phyloP scores from a whole-genome alignment of 2,888 invertebrate genomes.

The Thereva unica region DNA sequence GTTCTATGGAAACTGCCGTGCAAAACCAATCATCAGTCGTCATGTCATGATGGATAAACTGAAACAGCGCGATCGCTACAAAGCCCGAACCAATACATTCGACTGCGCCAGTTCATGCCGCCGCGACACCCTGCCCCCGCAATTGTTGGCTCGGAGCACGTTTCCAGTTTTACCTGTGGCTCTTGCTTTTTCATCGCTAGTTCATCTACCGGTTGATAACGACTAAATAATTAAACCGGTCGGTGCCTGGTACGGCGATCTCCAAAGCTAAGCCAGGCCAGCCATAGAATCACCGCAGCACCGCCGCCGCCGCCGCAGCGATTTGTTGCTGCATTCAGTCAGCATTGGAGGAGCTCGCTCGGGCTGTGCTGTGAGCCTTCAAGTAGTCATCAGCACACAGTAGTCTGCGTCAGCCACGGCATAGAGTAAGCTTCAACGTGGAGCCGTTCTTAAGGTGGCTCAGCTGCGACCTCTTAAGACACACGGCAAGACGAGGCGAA shows the following conservation, averaged over 20 bases:
- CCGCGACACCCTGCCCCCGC: not conserved
- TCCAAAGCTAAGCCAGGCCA: constrained; percentile 28
- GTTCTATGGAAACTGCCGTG: constrained; percentile 9
- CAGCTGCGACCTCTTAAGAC: too few relatives aligned
- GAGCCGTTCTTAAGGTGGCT: too few relatives aligned
- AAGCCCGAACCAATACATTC: not conserved
- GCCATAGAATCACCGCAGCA: constrained; percentile 10
- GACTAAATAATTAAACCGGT: constrained; percentile 47
- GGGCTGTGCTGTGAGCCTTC: too few relatives aligned
- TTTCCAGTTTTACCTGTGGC: constrained; percentile 31
- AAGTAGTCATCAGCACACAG: too few relatives aligned
- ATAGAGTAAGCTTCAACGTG: too few relatives aligned
- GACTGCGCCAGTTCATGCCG: not conserved
- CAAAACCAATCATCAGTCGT: not conserved
- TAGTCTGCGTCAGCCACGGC: too few relatives aligned
- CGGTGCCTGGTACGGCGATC: constrained; percentile 47
- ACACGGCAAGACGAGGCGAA: too few relatives aligned
- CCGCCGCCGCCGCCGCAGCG: not conserved
- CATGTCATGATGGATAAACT: not conserved
- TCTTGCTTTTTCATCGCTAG: constrained; percentile 34
- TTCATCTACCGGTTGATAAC: constrained; percentile 47
- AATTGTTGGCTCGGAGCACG: not conserved
- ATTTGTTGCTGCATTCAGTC: too few relatives aligned
- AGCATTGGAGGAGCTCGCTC: too few relatives aligned
- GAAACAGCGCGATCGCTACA: constrained; percentile 3